Percentiles rank a stretch among this genome's conserved stretches.
Conservation (phyloP, 2,797 vertebrate genomes). For the Hapalemur alaotrensis region DNA sequence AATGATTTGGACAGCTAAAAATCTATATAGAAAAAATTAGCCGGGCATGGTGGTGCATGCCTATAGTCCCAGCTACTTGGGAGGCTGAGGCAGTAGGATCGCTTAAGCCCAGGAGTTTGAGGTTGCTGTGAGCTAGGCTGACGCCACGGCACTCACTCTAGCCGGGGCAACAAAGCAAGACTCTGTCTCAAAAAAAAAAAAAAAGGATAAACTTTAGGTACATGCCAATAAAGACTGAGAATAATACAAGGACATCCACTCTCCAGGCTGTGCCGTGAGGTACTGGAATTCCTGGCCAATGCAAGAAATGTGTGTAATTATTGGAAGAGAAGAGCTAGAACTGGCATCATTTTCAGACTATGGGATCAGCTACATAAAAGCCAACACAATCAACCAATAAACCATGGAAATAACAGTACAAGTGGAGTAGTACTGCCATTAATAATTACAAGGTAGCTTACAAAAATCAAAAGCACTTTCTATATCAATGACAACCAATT, state of each 20-base stretch:
- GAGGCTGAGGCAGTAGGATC: too few relatives aligned
- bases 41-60: too few relatives aligned
- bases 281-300: neutral
- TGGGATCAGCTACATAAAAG: neutral
- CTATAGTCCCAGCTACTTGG: too few relatives aligned
- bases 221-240: neutral
- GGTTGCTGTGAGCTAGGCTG: too few relatives aligned
- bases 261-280: fast-evolving
- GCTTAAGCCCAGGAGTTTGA: too few relatives aligned
- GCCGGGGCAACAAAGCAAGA: too few relatives aligned
- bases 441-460: neutral
- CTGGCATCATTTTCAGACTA: neutral
- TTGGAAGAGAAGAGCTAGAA: neutral
- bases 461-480: neutral
- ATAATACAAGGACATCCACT: neutral
- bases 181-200: too few relatives aligned
- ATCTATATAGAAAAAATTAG: too few relatives aligned
- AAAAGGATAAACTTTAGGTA: neutral
- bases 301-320: neutral
- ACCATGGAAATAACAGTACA: neutral
- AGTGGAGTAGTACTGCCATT: neutral
- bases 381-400: neutral
- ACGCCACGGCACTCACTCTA: too few relatives aligned
- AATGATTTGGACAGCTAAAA: too few relatives aligned
- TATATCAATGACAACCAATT: neutral